Evolutionary conservation across 2,888 invertebrate species (phyloP).

Genomic region (Acleris laterana): DNA sequence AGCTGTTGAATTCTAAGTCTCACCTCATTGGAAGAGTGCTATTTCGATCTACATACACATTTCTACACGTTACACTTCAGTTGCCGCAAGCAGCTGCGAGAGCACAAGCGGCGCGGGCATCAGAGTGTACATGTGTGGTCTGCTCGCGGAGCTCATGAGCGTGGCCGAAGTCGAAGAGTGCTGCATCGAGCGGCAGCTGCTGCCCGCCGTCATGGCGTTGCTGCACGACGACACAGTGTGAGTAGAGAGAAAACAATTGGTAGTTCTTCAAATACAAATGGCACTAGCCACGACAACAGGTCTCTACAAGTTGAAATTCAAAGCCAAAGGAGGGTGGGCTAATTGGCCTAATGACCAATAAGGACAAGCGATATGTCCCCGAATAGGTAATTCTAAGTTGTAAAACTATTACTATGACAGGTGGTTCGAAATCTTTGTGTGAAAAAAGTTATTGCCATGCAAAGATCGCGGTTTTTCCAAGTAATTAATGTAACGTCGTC

Average conservation of each 20-base stretch:
- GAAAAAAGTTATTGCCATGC: too few relatives aligned
- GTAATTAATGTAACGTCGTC: too few relatives aligned
- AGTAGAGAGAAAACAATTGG: too few relatives aligned
- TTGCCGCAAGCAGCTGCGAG: constrained; percentile 69
- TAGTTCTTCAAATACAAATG: too few relatives aligned
- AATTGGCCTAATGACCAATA: too few relatives aligned
- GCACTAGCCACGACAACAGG: neutral
- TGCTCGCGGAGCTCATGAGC: constrained; percentile 63
- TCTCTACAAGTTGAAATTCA: neutral
- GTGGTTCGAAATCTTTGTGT: too few relatives aligned
- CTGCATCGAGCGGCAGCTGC: constrained; percentile 63
- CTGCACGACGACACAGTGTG: constrained; percentile 70
- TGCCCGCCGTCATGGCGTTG: constrained; percentile 66
- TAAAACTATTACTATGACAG: too few relatives aligned
- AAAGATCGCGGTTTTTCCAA: too few relatives aligned
- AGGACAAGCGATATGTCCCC: too few relatives aligned
- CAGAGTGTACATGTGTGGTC: constrained; percentile 60
- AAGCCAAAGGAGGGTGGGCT: too few relatives aligned
- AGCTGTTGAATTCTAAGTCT: too few relatives aligned
- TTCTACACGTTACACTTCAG: constrained; percentile 45
- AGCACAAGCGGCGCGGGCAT: constrained; percentile 62
- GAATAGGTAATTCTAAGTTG: too few relatives aligned
- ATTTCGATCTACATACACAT: neutral
- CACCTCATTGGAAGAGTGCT: neutral
- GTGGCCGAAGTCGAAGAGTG: constrained; percentile 55